Base-by-base conservation (phyloP, 2,113 vertebrate species). In the Eleginops maclovinus region DNA sequence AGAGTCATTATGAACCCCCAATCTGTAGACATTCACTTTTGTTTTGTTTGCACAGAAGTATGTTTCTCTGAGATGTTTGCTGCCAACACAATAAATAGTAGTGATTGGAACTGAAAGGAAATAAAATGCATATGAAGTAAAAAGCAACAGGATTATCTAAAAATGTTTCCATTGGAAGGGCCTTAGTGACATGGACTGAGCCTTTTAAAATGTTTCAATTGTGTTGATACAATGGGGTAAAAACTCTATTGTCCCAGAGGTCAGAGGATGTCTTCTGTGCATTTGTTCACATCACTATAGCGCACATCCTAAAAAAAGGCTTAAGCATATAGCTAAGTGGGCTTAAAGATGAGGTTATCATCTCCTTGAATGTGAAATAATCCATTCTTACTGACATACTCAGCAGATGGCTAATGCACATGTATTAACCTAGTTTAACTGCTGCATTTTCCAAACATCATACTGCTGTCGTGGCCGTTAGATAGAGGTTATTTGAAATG, bases 381-480 rank as follows among this genome's bases (percentile, higher is more conserved):
- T 41, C 77, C 28, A 15, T 65, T 86, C 5, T 22, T 17, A 26
- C 77, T 60, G 76, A 59, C 72, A 58, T 22, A 5, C 56, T 64
- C 72, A 69, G 4, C 81, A 84, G 79, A 81, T 68, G 83, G 63
- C 79, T 75, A 72, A 89, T 84, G 72, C 72, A 43, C 75, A 77
- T 84, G 76, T 75, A 83, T 84, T 81, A 69, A 83, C 81, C 78
- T 7, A 70, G 40, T 77, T 87, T 76, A 77, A 60, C 59, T 49
- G 53, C 75, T 46, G 66, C 75, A 31, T 77, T 79, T 79, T 69
- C 65, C 59, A 66, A 72, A 76, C 62, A 64, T 68, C 49, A 61
- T 24, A 44, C 56, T 55, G 41, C 69, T 67, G 51, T 61, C 46
- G 54, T 31, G 31, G 63, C 63, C 22, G 14, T 26, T 55, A 55